These are phyloP conservation scores for Oligia latruncula DNA, from an alignment of 2,888 invertebrate genomes.

Conservation along the genomic window DNA sequence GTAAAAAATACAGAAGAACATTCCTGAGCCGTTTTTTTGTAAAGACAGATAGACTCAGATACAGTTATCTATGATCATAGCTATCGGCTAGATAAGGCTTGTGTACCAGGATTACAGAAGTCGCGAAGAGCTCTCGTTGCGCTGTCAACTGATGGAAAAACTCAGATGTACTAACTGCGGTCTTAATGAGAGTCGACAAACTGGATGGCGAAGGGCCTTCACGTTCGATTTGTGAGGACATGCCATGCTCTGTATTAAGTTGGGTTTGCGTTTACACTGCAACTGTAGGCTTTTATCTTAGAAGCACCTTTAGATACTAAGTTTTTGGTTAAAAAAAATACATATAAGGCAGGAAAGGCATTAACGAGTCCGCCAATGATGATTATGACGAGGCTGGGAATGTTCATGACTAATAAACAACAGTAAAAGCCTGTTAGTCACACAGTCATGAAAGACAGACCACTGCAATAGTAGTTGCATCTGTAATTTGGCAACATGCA, in stretches of 20 bases:
- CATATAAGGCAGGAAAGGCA: not conserved
- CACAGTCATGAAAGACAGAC: not conserved
- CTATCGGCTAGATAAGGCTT: slow-evolving; percentile 82
- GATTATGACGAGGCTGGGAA: not conserved
- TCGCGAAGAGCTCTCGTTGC: slow-evolving; percentile 77
- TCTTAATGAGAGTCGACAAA: slow-evolving; percentile 90
- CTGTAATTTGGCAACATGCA: not conserved
- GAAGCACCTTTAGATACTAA: not conserved
- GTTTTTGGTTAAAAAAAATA: not conserved
- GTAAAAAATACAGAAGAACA: slow-evolving; percentile 35
- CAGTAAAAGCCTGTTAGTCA: too few species aligned
- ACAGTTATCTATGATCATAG: slow-evolving; percentile 87
- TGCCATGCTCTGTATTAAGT: slow-evolving; percentile 59
- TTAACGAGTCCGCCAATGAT: not conserved
- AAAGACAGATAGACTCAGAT: slow-evolving; percentile 26
- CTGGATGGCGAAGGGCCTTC: slow-evolving; percentile 83
- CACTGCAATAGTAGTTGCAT: not conserved
- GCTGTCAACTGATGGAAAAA: slow-evolving; percentile 80
- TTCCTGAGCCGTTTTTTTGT: slow-evolving; percentile 6
- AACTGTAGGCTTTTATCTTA: not conserved
- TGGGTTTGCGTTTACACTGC: not conserved
- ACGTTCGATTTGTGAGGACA: slow-evolving; percentile 74
- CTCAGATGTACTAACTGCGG: slow-evolving; percentile 81
- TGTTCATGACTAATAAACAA: not conserved
- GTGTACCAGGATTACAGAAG: slow-evolving; percentile 83